These are phyloP conservation scores for Gymnothorax javanicus DNA, from an alignment of 2,797 vertebrate genomes.

Conservation along the genomic window DNA sequence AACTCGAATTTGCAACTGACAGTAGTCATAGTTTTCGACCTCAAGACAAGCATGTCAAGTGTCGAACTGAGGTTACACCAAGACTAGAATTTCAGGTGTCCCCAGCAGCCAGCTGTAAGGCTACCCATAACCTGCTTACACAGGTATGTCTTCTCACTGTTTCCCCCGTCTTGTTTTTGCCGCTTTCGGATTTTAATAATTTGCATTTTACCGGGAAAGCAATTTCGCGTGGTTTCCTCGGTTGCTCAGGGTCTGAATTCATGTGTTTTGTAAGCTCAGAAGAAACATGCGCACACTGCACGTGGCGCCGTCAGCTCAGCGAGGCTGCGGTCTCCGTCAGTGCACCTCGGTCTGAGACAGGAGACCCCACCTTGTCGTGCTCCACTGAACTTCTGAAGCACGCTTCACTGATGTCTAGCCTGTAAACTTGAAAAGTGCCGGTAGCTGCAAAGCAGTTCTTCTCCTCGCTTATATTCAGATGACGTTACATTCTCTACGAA, in stretches of 20 bases:
- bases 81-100: neutral
- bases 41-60: neutral
- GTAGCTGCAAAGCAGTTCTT: neutral
- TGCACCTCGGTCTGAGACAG: neutral
- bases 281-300: neutral
- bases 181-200: neutral
- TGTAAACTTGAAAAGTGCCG: neutral
- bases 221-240: neutral
- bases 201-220: neutral
- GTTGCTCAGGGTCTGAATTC: no score
- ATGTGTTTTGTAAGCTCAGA: neutral
- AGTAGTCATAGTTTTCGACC: neutral
- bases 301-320: neutral
- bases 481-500: neutral
- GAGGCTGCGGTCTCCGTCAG: neutral
- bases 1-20: neutral
- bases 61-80: neutral
- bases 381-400: neutral
- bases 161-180: no score
- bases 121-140: neutral
- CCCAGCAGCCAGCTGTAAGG: neutral
- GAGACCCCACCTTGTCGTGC: constrained; percentile 2
- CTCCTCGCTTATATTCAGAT: neutral
- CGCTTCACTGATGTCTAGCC: neutral
- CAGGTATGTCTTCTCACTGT: no score